Evolutionary conservation across 2,113 vertebrate species (phyloP).

Genomic region (Percopsis transmontana): DNA sequence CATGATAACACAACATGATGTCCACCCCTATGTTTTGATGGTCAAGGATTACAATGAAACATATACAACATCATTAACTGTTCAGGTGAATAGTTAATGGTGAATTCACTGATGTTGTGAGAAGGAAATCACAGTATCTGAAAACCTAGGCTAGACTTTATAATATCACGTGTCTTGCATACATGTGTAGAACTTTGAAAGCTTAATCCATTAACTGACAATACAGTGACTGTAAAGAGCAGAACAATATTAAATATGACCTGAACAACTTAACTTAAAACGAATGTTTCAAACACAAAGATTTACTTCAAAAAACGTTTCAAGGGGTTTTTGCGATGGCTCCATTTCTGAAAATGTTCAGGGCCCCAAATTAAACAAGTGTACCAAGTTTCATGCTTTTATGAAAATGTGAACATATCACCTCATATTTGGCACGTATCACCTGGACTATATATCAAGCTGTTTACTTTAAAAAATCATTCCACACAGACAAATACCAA

Average conservation of each 20-base stretch:
- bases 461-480: too few species aligned
- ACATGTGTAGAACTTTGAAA: background rate
- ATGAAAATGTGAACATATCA: too few species aligned
- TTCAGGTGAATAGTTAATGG: background rate
- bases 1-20: background rate
- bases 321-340: too few species aligned
- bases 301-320: background rate
- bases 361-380: too few species aligned
- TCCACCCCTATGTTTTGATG: background rate
- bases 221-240: constrained; percentile 3
- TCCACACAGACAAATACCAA: too few species aligned
- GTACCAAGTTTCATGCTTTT: too few species aligned
- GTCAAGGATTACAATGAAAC: background rate
- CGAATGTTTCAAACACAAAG: background rate
- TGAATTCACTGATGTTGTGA: constrained; percentile 1
- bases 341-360: too few species aligned
- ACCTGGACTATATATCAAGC: too few species aligned
- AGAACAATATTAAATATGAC: constrained; percentile 1
- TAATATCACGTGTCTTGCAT: background rate
- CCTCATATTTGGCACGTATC: too few species aligned
- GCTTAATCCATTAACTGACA: background rate
- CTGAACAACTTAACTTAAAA: background rate
- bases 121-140: constrained; percentile 1
- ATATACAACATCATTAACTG: constrained; percentile 7
- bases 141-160: background rate